Conservation (phyloP, 2,888 invertebrate genomes). For the Nineta flava region DNA sequence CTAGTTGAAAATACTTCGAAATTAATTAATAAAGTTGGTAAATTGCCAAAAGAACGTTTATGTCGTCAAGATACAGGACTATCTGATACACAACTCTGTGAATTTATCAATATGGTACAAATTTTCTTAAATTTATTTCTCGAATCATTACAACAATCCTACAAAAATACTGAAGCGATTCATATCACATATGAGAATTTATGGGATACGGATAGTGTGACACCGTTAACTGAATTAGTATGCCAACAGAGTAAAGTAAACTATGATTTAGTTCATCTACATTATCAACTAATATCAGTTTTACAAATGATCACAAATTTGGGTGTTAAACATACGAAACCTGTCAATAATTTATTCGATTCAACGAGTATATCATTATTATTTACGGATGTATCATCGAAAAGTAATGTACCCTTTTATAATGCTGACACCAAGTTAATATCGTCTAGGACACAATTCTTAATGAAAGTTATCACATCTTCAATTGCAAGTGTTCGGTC, state of each 20-base stretch:
- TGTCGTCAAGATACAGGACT: conserved; percentile 64
- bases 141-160: conserved; percentile 24
- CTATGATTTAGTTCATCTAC: conserved; percentile 59
- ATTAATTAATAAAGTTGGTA: conserved; percentile 65
- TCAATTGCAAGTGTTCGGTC: conserved; percentile 58
- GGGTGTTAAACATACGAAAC: conserved; percentile 55
- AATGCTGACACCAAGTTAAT: conserved; percentile 52
- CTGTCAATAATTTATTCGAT: conserved; percentile 61
- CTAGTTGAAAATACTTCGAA: conserved; percentile 59
- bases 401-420: conserved; percentile 40
- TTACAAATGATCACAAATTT: conserved; percentile 68
- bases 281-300: conserved; percentile 61
- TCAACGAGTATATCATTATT: conserved; percentile 44
- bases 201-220: conserved; percentile 44
- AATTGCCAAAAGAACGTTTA: conserved; percentile 69
- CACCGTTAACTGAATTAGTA: conserved; percentile 63
- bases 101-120: conserved; percentile 31
- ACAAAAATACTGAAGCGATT: conserved; percentile 25
- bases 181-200: conserved; percentile 41
- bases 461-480: conserved; percentile 54
- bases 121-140: conserved; percentile 33
- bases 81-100: conserved; percentile 41
- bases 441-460: conserved; percentile 50
- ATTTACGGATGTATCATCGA: conserved; percentile 30
- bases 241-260: conserved; percentile 59